A percentile compares a stretch with the other conserved stretches of the same genome.
Evolutionary conservation across 2,113 vertebrate species (phyloP).

Genomic region (human (Homo sapiens)): GRCh38 chr7:96268501-96269000

Average conservation of each 20-base stretch:
- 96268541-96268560: not conserved
- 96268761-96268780: fast-evolving
- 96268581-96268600: not conserved
- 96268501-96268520: not conserved
- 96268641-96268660: not conserved
- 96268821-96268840: not conserved
- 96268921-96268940: not conserved
- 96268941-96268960: not conserved
- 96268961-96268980: not conserved
- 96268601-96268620: not conserved
- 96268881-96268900: not conserved
- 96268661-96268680: not conserved
- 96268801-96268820: not conserved
- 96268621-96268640: not conserved
- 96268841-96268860: not conserved
- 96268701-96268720: not conserved
- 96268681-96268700: not conserved
- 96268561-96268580: not conserved
- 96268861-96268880: not conserved
- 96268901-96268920: not conserved
- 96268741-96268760: not conserved
- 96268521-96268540: not conserved
- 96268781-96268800: not conserved
- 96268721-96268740: not conserved
- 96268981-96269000: not conserved